These are phyloP conservation scores for Belgica antarctica DNA, from an alignment of 2,888 invertebrate genomes.

Conservation along the genomic window DNA sequence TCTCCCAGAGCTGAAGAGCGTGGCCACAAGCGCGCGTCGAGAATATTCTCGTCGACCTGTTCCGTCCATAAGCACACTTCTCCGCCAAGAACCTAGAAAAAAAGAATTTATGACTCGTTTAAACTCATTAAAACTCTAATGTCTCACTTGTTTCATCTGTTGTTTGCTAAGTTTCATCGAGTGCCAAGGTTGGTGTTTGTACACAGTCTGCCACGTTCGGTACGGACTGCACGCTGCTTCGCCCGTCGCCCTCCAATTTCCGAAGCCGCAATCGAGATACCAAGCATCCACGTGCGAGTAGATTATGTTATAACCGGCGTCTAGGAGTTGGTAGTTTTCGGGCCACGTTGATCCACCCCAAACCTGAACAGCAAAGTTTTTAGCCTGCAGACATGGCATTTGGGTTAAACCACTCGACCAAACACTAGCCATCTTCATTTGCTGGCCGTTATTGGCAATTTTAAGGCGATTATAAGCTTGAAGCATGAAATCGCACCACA, in stretches of 20 bases:
- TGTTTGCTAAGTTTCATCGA: constrained; percentile 54
- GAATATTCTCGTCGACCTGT: constrained; percentile 69
- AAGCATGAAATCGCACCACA: constrained; percentile 75
- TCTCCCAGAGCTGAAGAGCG: constrained; percentile 78
- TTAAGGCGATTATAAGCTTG: constrained; percentile 49
- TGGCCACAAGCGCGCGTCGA: constrained; percentile 81
- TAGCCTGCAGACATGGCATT: constrained; percentile 65
- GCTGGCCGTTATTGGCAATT: constrained; percentile 52
- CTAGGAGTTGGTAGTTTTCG: constrained; percentile 72
- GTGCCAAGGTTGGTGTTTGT: constrained; percentile 77
- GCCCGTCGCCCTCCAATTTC: constrained; percentile 78
- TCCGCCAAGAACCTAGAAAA: constrained; percentile 47
- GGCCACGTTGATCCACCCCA: constrained; percentile 83
- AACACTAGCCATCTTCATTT: constrained; percentile 58
- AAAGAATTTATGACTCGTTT: not conserved
- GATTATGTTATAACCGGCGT: constrained; percentile 74
- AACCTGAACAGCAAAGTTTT: constrained; percentile 67
- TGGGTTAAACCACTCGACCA: constrained; percentile 79
- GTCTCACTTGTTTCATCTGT: constrained; percentile 51
- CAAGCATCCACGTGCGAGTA: constrained; percentile 84
- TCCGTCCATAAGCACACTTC: constrained; percentile 77
- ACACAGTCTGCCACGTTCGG: constrained; percentile 82
- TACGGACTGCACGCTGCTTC: constrained; percentile 86
- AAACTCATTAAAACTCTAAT: too few relatives aligned
- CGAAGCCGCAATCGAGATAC: constrained; percentile 86